A percentile compares a stretch with the other conserved stretches of the same genome.
Conservation (phyloP, 2,797 vertebrate genomes). For the Neosalanx taihuensis region DNA sequence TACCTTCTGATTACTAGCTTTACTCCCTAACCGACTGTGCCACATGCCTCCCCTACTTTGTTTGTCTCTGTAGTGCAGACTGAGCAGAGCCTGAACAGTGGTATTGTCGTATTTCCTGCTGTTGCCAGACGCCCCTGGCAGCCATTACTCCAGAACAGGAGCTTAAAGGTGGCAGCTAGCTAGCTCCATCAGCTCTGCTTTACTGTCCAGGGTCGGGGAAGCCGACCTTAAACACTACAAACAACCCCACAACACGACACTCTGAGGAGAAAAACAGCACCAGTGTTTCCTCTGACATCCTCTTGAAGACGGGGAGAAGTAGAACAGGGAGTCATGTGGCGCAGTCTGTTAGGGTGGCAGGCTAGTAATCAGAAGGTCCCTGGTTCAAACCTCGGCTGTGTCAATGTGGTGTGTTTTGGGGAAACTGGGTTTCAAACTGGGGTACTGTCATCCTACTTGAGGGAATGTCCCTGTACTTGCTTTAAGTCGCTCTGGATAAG, state of each 20-base stretch:
- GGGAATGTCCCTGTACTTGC: too few species aligned
- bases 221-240: too few species aligned
- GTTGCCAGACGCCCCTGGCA: constrained; percentile 19
- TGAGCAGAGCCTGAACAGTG: constrained; percentile 1
- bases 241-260: constrained; percentile 43
- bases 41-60: neutral
- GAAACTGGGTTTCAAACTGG: too few species aligned
- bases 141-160: constrained; percentile 37
- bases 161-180: constrained; percentile 26
- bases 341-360: too few species aligned
- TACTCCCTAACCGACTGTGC: too few species aligned
- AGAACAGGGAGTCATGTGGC: too few species aligned
- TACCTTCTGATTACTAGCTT: too few species aligned
- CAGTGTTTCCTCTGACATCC: constrained; percentile 46
- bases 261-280: constrained; percentile 24
- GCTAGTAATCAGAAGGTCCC: too few species aligned
- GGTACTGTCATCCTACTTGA: too few species aligned
- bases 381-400: too few species aligned
- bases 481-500: too few species aligned
- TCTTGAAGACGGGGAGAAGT: neutral
- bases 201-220: constrained; percentile 47
- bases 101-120: constrained; percentile 24
- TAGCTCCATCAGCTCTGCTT: constrained; percentile 51
- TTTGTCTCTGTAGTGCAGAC: neutral
- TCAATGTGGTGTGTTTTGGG: too few species aligned